Percentiles rank a stretch among this genome's conserved stretches.
phyloP scores from a whole-genome alignment of 2,888 invertebrate genomes.

The Agrypnus murinus region DNA sequence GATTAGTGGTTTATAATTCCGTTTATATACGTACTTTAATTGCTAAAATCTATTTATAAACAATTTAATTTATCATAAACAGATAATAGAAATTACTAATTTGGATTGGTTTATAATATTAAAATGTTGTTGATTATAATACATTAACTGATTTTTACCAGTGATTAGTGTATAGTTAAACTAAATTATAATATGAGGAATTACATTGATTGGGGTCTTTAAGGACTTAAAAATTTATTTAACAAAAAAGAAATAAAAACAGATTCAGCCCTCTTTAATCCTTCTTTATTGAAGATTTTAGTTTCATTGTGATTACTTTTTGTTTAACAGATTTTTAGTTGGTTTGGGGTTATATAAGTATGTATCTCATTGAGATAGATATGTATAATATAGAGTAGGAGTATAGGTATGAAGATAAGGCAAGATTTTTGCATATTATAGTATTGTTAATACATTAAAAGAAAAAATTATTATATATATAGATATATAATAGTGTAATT shows the following conservation, averaged over 20 bases:
- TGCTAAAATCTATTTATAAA: too few relatives aligned
- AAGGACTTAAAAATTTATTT: too few relatives aligned
- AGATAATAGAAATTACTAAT: too few relatives aligned
- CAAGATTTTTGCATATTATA: conserved; percentile 35
- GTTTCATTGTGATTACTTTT: conserved; percentile 64
- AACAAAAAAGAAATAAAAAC: conserved; percentile 24
- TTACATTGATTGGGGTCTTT: too few relatives aligned
- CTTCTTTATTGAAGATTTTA: conserved; percentile 46
- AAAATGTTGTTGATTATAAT: too few relatives aligned
- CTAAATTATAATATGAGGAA: too few relatives aligned
- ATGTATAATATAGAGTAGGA: conserved; percentile 47
- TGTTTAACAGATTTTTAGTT: conserved; percentile 59
- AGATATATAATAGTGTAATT: conserved; percentile 51
- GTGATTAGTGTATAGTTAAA: too few relatives aligned
- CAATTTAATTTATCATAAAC: too few relatives aligned
- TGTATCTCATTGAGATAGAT: conserved; percentile 59
- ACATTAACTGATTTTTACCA: too few relatives aligned
- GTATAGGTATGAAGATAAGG: conserved; percentile 39
- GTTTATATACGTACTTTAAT: too few relatives aligned
- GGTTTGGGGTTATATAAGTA: conserved; percentile 65
- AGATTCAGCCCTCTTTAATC: conserved; percentile 61
- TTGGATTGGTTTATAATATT: too few relatives aligned
- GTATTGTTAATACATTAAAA: conserved; percentile 47
- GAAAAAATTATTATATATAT: conserved; percentile 26
- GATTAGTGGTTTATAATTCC: too few relatives aligned